Base-by-base conservation (phyloP, 2,888 invertebrate genomes). In the Notodonta ziczac region DNA sequence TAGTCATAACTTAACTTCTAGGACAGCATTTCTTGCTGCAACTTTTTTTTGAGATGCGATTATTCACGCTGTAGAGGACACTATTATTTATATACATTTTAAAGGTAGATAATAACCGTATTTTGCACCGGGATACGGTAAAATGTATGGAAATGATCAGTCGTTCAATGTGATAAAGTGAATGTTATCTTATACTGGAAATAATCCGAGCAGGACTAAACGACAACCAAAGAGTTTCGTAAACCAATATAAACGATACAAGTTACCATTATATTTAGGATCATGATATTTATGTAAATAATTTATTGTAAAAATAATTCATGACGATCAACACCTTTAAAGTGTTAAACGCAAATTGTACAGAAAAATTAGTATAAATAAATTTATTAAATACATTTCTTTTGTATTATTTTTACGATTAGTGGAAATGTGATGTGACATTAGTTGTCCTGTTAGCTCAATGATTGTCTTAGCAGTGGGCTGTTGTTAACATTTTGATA, bases 1-100 rank as follows among this genome's bases (percentile, higher is more conserved):
- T 74, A 74, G 74, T 76, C 74, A 76, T 73, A 70, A 44, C 44
- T n/a, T 46, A 46, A 10, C 35, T n/a, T 46, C n/a, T n/a, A 4
- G 13, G 13, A 4, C 4, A n/a, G 46, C 46, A 46, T 46, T 46
- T 13, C 13, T n/a, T 13, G 13, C 7, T n/a, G n/a, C 10, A 2
- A 24, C 24, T 24, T 2, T 24, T 24, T 24, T 24, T 24, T 24
- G 24, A 24, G 24, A 24, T 2, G 24, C 24, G 24, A 24, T 2
- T 24, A 24, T 24, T 24, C 24, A 24, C 24, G 24, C 24, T 24
- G 24, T 24, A 24, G 24, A 24, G 1, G 24, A 24, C 24, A 24
- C 24, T 24, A 24, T 24, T 24, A 24, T 24, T 24, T 24, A 24
- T 24, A 24, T 24, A 24, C 24, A 24, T 24, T 24, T 24, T 24